Evolutionary conservation across 2,888 invertebrate genomes (phyloP).

Genomic region (Argyra leucocephala): DNA sequence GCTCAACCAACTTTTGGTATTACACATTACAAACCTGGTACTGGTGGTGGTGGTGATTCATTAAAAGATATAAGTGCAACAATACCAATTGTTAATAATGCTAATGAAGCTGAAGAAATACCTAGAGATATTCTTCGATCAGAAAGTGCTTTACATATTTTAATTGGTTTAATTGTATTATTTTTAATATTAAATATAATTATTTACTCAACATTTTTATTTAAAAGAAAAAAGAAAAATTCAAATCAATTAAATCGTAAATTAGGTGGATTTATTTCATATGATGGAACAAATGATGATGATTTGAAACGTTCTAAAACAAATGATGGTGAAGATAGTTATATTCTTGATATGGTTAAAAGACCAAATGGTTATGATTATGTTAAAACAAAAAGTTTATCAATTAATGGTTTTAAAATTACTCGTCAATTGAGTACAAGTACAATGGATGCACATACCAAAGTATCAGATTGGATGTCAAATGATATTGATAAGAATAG

Average conservation of each 20-base stretch:
- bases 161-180: constrained; percentile 56
- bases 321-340: constrained; percentile 42
- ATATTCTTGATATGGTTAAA: constrained; percentile 36
- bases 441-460: constrained; percentile 75
- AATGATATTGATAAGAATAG: constrained; percentile 67
- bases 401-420: constrained; percentile 53
- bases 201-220: constrained; percentile 37
- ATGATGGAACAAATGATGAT: constrained; percentile 40
- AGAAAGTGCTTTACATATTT: constrained; percentile 52
- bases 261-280: constrained; percentile 37
- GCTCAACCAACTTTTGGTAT: constrained; percentile 39
- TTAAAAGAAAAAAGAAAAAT: constrained; percentile 33
- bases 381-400: constrained; percentile 39
- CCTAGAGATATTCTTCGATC: constrained; percentile 47
- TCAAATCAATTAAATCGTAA: constrained; percentile 31
- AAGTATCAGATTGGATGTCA: constrained; percentile 79
- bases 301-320: constrained; percentile 39
- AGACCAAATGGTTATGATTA: constrained; percentile 44
- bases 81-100: neutral
- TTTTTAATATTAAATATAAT: constrained; percentile 62
- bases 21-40: constrained; percentile 32
- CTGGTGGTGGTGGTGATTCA: constrained; percentile 11
- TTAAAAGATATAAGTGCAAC: constrained; percentile 13
- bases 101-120: constrained; percentile 15
- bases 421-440: constrained; percentile 66